These are phyloP conservation scores for Rhinopithecus roxellana DNA, from an alignment of 2,113 vertebrate species.

Conservation along the genomic window DNA sequence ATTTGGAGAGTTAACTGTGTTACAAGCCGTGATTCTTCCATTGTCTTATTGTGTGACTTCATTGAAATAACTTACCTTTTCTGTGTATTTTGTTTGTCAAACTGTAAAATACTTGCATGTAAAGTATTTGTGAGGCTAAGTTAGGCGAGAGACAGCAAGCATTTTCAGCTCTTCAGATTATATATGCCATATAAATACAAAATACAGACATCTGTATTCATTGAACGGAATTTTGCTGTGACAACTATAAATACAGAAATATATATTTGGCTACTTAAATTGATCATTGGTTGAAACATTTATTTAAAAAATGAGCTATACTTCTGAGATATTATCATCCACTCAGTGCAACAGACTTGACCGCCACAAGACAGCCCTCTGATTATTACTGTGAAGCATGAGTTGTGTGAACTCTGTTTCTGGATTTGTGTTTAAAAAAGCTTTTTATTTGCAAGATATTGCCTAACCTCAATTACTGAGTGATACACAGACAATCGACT, in stretches of 20 bases:
- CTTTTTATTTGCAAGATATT: slow-evolving; percentile 25
- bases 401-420: background rate
- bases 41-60: background rate
- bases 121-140: background rate
- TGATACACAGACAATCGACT: background rate
- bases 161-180: slow-evolving; percentile 7
- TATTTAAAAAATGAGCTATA: background rate
- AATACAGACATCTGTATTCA: background rate
- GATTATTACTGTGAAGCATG: background rate
- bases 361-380: background rate
- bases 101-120: background rate
- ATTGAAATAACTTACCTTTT: background rate
- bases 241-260: background rate
- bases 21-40: background rate
- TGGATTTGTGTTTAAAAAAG: slow-evolving; percentile 31
- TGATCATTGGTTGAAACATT: background rate
- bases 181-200: background rate
- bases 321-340: background rate
- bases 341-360: background rate
- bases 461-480: background rate
- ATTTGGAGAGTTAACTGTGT: background rate
- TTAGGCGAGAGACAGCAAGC: background rate
- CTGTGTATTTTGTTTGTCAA: background rate
- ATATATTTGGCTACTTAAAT: background rate
- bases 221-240: background rate